Percentiles rank a stretch among this genome's conserved stretches.
Conservation (phyloP, 2,797 vertebrate species). For the Onychomys leucogaster region DNA sequence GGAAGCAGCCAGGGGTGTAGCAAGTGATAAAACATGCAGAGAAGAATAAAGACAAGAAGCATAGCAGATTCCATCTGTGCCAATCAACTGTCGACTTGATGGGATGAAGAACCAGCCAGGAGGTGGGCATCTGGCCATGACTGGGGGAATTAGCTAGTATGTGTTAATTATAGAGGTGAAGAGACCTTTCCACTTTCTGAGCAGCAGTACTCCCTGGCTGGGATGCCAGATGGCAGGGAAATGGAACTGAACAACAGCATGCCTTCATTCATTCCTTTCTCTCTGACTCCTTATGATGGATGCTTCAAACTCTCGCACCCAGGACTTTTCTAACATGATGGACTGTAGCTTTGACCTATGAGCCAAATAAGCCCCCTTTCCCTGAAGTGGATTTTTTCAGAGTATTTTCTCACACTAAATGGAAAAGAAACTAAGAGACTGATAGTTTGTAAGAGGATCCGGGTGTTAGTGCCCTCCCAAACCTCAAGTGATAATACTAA, state of each 20-base stretch:
- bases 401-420: background rate
- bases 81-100: background rate
- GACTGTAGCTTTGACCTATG: background rate
- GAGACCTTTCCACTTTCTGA: background rate
- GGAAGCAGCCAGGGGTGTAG: background rate
- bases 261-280: background rate
- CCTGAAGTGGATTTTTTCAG: background rate
- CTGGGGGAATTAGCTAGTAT: background rate
- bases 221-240: background rate
- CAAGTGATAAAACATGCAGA: background rate
- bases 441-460: background rate
- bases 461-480: background rate
- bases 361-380: background rate
- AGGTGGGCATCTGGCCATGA: background rate
- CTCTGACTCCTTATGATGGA: background rate
- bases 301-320: background rate
- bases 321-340: background rate
- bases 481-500: background rate
- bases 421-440: background rate
- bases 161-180: background rate
- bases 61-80: background rate
- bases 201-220: background rate
- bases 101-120: background rate
- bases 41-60: background rate
- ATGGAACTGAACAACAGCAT: background rate